Percentiles rank a stretch among this genome's conserved stretches.
These are phyloP conservation scores for Galleria mellonella DNA, from an alignment of 1,140 invertebrate species.

Conservation along the genomic window DNA sequence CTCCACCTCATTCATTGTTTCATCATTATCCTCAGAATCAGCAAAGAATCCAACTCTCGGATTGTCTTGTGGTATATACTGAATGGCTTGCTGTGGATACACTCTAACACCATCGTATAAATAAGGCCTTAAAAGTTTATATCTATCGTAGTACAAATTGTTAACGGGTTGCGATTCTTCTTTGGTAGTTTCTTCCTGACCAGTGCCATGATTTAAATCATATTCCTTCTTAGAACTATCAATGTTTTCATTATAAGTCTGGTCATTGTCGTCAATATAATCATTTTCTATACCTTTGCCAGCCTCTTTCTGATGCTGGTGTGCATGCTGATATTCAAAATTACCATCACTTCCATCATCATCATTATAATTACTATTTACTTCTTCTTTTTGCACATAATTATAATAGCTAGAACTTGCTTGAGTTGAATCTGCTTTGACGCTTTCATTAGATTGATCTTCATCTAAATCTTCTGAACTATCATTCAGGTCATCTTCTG, in stretches of 20 bases:
- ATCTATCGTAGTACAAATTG: constrained; percentile 21
- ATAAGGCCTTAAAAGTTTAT: constrained; percentile 29
- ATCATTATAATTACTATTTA: constrained; percentile 8
- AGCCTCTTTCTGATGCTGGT: not conserved
- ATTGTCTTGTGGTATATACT: constrained; percentile 1
- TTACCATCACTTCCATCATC: constrained; percentile 5
- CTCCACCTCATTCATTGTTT: constrained; percentile 6
- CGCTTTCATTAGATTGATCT: constrained; percentile 10
- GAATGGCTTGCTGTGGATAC: constrained; percentile 33
- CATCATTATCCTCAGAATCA: not conserved
- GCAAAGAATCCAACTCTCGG: not conserved
- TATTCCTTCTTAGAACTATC: constrained; percentile 5
- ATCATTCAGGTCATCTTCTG: constrained; percentile 26
- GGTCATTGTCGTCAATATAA: constrained; percentile 7
- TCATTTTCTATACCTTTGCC: constrained; percentile 5
- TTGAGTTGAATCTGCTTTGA: constrained; percentile 27
- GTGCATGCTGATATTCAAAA: constrained; percentile 7
- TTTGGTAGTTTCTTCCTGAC: constrained; percentile 6
- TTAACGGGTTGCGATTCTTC: constrained; percentile 9
- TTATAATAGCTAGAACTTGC: constrained; percentile 36
- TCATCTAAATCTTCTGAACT: constrained; percentile 29
- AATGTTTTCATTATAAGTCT: constrained; percentile 8
- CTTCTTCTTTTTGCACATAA: constrained; percentile 23
- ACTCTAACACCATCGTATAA: constrained; percentile 29
- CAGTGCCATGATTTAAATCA: constrained; percentile 6